Conservation (phyloP, 2,113 vertebrate genomes). For the Rhea pennata region DNA sequence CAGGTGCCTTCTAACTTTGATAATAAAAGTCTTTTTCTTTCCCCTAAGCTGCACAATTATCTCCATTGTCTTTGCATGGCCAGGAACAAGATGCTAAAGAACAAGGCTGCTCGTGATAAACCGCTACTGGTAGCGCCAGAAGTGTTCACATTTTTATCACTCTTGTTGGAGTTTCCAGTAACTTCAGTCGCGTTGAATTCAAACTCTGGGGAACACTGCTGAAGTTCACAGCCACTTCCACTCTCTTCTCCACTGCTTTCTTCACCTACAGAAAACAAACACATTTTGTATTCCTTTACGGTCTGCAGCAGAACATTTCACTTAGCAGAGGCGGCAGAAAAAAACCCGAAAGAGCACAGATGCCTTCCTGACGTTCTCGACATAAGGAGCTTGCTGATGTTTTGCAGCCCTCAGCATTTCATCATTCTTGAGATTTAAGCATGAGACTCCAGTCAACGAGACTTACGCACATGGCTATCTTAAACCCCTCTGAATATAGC, state of each 20-base stretch:
- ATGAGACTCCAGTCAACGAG: accelerated
- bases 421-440: accelerated
- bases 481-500: neutral
- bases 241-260: constrained; percentile 89
- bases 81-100: constrained; percentile 73
- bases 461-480: neutral
- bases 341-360: too few relatives aligned
- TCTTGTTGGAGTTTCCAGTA: constrained; percentile 53
- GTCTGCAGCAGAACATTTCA: accelerated
- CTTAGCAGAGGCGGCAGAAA: neutral
- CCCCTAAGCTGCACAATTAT: constrained; percentile 74
- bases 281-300: neutral
- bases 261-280: constrained; percentile 76
- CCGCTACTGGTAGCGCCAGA: constrained; percentile 17
- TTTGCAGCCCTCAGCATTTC: neutral
- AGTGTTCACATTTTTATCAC: constrained; percentile 47
- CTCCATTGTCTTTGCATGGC: constrained; percentile 81
- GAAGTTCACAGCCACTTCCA: constrained; percentile 89
- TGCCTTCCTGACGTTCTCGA: neutral
- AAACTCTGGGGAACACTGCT: constrained; percentile 81
- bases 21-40: constrained; percentile 63
- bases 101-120: constrained; percentile 60
- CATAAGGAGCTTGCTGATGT: neutral
- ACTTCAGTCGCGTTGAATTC: constrained; percentile 85
- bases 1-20: constrained; percentile 76